A percentile compares a stretch with the other conserved stretches of the same genome.
Evolutionary conservation across 2,113 vertebrate genomes (phyloP).

Genomic region (Puma concolor): DNA sequence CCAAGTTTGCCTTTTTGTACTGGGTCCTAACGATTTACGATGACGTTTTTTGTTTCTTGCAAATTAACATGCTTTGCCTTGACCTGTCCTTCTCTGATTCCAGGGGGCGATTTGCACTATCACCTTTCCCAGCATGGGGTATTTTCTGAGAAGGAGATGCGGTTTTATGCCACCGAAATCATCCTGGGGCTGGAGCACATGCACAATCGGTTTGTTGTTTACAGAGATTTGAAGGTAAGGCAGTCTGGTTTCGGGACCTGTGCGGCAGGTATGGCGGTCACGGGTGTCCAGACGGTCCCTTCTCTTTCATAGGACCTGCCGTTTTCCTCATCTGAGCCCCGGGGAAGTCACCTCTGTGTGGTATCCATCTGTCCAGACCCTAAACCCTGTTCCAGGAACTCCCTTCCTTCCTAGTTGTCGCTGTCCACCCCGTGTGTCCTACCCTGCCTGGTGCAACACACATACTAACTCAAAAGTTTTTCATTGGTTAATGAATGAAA

Average conservation of each 20-base stretch:
- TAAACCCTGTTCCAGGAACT: no score
- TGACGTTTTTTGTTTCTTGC: background rate
- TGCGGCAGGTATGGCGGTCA: fast-evolving
- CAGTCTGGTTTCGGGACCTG: fast-evolving
- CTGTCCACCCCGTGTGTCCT: fast-evolving
- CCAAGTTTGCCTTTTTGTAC: fast-evolving
- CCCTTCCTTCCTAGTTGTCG: fast-evolving
- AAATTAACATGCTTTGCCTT: fast-evolving
- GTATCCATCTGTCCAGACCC: fast-evolving
- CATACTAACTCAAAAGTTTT: background rate
- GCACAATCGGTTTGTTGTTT: conserved; percentile 97
- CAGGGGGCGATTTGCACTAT: conserved; percentile 98
- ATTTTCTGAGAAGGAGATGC: conserved; percentile 98
- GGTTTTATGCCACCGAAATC: conserved; percentile 97
- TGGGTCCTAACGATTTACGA: fast-evolving
- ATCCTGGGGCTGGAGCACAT: conserved; percentile 98
- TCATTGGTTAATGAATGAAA: background rate
- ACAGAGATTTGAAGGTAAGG: conserved; percentile 97
- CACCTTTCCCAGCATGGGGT: conserved; percentile 98
- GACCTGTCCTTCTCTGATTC: background rate
- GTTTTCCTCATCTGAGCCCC: background rate
- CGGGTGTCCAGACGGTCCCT: fast-evolving
- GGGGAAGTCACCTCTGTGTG: background rate
- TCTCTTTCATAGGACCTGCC: fast-evolving
- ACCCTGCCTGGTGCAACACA: background rate